Evolutionary conservation across 2,888 invertebrate genomes (phyloP).

Genomic region (Noctua fimbriata): DNA sequence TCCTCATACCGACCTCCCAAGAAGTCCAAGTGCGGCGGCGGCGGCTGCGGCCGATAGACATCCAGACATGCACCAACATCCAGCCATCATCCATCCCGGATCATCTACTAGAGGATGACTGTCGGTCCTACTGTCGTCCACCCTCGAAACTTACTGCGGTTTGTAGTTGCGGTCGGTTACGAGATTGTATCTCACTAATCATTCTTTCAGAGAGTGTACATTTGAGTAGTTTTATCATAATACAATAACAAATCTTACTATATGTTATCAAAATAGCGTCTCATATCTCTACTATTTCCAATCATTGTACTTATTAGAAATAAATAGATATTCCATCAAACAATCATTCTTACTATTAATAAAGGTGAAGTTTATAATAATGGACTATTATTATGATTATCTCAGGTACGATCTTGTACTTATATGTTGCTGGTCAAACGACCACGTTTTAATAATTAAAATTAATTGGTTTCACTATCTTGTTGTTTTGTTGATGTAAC

Average conservation of each 20-base stretch:
- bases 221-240: background rate
- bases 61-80: background rate
- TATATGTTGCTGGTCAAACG: background rate
- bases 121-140: background rate
- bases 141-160: background rate
- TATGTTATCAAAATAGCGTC: background rate
- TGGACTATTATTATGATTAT: background rate
- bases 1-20: slow-evolving; percentile 84
- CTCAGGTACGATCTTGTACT: slow-evolving; percentile 17
- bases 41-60: slow-evolving; percentile 82
- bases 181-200: background rate
- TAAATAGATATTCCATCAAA: background rate
- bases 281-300: background rate
- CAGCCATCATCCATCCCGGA: background rate
- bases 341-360: background rate
- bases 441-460: slow-evolving; percentile 14
- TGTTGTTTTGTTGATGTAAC: background rate
- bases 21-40: slow-evolving; percentile 81
- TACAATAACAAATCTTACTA: background rate
- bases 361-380: slow-evolving; percentile 20
- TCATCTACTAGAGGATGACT: background rate
- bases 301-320: background rate
- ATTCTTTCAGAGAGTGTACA: background rate
- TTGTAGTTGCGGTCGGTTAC: background rate
- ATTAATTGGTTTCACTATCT: slow-evolving; percentile 8